Base-by-base conservation (phyloP, 1,140 invertebrate species). In the Pseudachorutes palmiensis region DNA sequence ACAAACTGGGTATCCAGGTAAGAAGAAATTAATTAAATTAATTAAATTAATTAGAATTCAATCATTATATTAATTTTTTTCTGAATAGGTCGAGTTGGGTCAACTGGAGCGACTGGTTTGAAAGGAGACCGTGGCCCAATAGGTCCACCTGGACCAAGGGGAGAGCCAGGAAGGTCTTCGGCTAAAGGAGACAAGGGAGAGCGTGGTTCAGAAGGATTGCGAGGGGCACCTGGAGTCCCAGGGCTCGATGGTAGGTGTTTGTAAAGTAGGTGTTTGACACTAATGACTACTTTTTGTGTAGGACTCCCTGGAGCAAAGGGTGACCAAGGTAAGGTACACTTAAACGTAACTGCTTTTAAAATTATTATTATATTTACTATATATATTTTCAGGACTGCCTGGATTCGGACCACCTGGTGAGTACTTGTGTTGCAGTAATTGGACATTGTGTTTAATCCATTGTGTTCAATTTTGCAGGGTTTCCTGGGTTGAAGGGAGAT, bases 171-270 rank as follows among this genome's bases (percentile, higher is more conserved):
- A 19, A 19, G 19, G 19, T 12, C 36, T 19, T 9, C 36, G 36
- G 36, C 36, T 45, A 74, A 74, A 58, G 79, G 79, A 26, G 65
- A 72, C 14, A 76, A 76, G 65, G 81, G 81, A 45, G 70, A 77
- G 62, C 32, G 55, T 3, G 67, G 67, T 2, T 9, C 36, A 45
- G 36, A 12, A 19, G 36, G 36, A 45, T 9, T 12, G 36, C 9
- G 9, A 45, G 36, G 36, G 36, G 19, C 36, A 45, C 19, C 9
- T 45, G 19, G 9, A 45, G 36, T 12, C 9, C 36, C 36, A 12
- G 9, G 9, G 9, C 36, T 12, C 9, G 19, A 19, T 45, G 36
- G 36, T 45, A 45, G 36, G 36, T 12, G 36, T 45, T 45, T 45
- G 36, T 9, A 45, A 45, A 45, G 19, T 45, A 12, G 9, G 36